phyloP scores from a whole-genome alignment of 2,113 vertebrate species.

The Carollia perspicillata region DNA sequence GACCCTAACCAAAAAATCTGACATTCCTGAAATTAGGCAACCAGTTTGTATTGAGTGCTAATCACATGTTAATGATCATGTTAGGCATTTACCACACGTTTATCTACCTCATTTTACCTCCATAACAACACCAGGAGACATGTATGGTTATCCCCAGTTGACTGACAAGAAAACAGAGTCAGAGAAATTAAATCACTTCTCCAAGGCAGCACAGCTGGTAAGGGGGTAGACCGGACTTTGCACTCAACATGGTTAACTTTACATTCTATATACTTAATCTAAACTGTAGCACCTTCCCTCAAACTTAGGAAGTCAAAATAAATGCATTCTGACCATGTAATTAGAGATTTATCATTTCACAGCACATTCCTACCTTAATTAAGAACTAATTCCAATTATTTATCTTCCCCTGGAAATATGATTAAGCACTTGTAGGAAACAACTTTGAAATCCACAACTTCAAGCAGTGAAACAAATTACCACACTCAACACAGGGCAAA shows the following conservation, averaged over 20 bases:
- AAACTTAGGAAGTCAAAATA: conserved; percentile 1
- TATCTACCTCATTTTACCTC: not conserved
- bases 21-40: not conserved
- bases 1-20: not conserved
- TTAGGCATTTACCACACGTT: not conserved
- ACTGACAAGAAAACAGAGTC: conserved; percentile 16
- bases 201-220: not conserved
- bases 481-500: not conserved
- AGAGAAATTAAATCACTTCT: not conserved
- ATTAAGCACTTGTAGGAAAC: not conserved
- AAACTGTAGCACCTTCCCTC: not conserved
- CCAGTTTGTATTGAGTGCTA: not conserved
- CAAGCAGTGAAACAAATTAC: conserved; percentile 16
- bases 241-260: not conserved
- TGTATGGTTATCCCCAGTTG: not conserved
- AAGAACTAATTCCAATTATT: not conserved
- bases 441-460: not conserved
- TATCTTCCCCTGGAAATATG: not conserved
- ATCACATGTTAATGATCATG: not conserved
- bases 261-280: not conserved
- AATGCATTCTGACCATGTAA: not conserved
- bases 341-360: not conserved
- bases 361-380: not conserved
- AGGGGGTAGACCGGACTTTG: not conserved
- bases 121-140: not conserved